phyloP scores from a whole-genome alignment of 2,888 invertebrate species.

The Icerya purchasi region DNA sequence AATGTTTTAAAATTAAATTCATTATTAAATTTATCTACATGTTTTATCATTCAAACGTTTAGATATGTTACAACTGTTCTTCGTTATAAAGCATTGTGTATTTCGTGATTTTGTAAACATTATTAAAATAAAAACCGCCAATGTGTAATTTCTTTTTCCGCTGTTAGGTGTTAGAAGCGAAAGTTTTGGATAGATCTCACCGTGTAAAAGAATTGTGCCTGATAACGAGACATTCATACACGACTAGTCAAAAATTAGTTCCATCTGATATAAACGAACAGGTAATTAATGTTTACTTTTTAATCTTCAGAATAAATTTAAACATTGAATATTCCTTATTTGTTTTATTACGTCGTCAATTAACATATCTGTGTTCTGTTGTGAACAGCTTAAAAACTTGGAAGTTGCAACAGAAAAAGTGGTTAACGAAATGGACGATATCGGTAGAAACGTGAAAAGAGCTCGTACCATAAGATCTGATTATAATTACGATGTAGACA shows the following conservation, averaged over 20 bases:
- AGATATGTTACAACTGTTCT: too few relatives aligned
- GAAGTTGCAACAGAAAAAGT: constrained; percentile 62
- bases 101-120: too few relatives aligned
- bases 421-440: constrained; percentile 62
- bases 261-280: constrained; percentile 52
- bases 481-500: constrained; percentile 55
- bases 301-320: neutral
- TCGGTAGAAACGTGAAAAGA: constrained; percentile 66
- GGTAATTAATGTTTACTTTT: constrained; percentile 17
- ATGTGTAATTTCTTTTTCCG: too few relatives aligned
- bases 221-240: constrained; percentile 8
- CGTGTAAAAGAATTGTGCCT: constrained; percentile 8
- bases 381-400: constrained; percentile 57
- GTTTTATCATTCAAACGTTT: too few relatives aligned
- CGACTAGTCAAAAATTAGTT: constrained; percentile 25
- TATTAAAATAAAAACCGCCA: too few relatives aligned
- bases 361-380: too few relatives aligned
- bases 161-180: constrained; percentile 6
- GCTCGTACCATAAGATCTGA: constrained; percentile 62
- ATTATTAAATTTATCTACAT: too few relatives aligned
- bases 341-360: too few relatives aligned
- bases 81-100: too few relatives aligned
- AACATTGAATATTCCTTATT: neutral
- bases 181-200: constrained; percentile 11
- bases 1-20: too few relatives aligned